Evolutionary conservation across 2,113 vertebrate genomes (phyloP).

Genomic region (Psettodes erumei): DNA sequence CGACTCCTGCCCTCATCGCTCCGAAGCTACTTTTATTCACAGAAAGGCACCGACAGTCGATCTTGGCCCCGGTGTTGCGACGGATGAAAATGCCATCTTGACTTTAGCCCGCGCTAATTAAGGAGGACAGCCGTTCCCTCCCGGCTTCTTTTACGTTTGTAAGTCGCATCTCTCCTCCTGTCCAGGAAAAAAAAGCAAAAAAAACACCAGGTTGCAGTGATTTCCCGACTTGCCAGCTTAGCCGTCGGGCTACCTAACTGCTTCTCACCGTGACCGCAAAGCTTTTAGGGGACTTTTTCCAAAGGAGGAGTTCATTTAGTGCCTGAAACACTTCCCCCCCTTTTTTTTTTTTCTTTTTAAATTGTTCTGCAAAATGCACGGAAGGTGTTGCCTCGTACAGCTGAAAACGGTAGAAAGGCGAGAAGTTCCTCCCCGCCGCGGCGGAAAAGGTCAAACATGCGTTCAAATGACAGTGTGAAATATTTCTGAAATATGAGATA

Average conservation of each 20-base stretch:
- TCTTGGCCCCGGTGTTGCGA: not conserved
- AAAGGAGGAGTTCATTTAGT: constrained; percentile 53
- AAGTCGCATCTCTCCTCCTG: not conserved
- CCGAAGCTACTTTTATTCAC: constrained; percentile 6
- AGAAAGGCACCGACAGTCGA: not conserved
- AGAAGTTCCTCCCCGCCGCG: constrained; percentile 11
- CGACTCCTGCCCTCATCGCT: constrained; percentile 26
- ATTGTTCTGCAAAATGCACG: constrained; percentile 37
- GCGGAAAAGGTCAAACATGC: constrained; percentile 6
- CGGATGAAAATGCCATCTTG: not conserved
- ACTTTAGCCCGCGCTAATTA: not conserved
- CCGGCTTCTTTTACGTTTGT: constrained; percentile 4
- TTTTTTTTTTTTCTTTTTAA: no score
- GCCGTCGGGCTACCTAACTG: constrained; percentile 34
- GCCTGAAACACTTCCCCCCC: constrained; percentile 36
- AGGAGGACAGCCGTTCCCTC: constrained; percentile 4
- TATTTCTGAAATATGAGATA: constrained; percentile 36
- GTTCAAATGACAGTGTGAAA: constrained; percentile 32
- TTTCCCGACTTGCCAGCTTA: constrained; percentile 31
- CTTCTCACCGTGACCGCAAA: constrained; percentile 44
- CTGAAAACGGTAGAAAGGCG: constrained; percentile 21
- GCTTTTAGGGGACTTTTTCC: constrained; percentile 59
- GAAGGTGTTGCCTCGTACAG: constrained; percentile 12
- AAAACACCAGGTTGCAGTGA: constrained; percentile 27
- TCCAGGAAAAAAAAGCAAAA: no score